These are phyloP conservation scores for Rhodinocichla rosea DNA, from an alignment of 2,113 vertebrate genomes.

Conservation along the genomic window DNA sequence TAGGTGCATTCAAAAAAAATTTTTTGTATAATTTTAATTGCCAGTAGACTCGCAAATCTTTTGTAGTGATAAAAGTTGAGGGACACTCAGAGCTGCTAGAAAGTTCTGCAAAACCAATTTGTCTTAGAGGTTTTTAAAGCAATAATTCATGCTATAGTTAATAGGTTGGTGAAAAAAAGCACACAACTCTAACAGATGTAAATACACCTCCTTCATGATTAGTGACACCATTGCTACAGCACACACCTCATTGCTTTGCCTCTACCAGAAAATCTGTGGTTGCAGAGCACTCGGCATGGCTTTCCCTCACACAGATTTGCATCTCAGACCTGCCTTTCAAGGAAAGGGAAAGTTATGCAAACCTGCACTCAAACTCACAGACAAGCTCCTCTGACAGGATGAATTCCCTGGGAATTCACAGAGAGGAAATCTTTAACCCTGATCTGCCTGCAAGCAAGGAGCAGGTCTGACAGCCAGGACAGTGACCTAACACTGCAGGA, in stretches of 20 bases:
- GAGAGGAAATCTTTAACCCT: background rate
- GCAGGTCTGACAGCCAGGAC: background rate
- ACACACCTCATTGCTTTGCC: background rate
- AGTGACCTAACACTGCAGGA: background rate
- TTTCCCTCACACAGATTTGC: background rate
- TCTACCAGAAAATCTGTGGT: background rate
- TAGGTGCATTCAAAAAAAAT: background rate
- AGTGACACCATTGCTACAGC: background rate
- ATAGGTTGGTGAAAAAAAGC: background rate
- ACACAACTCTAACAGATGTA: background rate
- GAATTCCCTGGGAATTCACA: background rate
- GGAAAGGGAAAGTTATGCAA: background rate
- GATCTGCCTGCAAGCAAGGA: background rate
- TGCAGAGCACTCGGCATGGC: background rate
- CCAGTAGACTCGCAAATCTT: background rate
- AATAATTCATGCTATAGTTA: background rate
- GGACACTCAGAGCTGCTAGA: background rate
- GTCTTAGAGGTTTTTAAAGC: background rate
- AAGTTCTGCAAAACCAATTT: background rate
- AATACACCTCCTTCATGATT: background rate
- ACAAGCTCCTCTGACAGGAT: background rate
- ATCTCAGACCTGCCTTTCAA: background rate
- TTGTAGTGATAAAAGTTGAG: background rate
- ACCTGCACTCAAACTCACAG: background rate
- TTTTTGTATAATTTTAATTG: background rate